Evolutionary conservation across 2,797 vertebrate species (phyloP).

Genomic region (Scomberomorus guttatus): DNA sequence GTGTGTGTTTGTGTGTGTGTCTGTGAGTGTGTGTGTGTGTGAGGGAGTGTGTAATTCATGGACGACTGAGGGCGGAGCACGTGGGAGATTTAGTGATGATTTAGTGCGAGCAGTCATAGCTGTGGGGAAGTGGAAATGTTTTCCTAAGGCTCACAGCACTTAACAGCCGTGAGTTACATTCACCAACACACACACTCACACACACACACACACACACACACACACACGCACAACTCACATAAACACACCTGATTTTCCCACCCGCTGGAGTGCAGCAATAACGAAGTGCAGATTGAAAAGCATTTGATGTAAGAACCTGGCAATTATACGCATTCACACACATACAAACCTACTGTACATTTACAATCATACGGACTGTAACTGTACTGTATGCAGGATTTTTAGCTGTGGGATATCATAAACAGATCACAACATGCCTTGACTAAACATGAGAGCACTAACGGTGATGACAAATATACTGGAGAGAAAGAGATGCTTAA

Average conservation of each 20-base stretch:
- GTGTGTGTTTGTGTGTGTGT: slow-evolving; percentile 7
- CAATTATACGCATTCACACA: slow-evolving; percentile 57
- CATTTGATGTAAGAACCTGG: slow-evolving; percentile 64
- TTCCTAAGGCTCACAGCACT: slow-evolving; percentile 67
- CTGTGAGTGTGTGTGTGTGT: slow-evolving; percentile 10
- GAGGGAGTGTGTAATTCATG: slow-evolving; percentile 40
- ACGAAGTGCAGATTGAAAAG: slow-evolving; percentile 68
- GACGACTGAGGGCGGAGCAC: slow-evolving; percentile 35
- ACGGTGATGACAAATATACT: slow-evolving; percentile 66
- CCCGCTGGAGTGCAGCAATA: slow-evolving; percentile 47
- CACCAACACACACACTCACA: slow-evolving; percentile 33
- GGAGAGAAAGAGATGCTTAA: slow-evolving; percentile 56
- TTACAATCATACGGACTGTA: neutral
- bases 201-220: slow-evolving; percentile 10
- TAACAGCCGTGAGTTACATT: slow-evolving; percentile 51
- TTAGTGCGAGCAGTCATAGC: slow-evolving; percentile 65
- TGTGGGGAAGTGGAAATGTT: slow-evolving; percentile 71
- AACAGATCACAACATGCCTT: slow-evolving; percentile 56
- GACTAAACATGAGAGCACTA: slow-evolving; percentile 30
- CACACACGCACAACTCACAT: slow-evolving; percentile 35
- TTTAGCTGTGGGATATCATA: slow-evolving; percentile 43
- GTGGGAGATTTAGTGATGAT: slow-evolving; percentile 67
- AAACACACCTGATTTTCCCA: slow-evolving; percentile 63
- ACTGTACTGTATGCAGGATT: neutral
- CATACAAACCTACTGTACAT: slow-evolving; percentile 34